phyloP scores from a whole-genome alignment of 2,797 vertebrate species.

The Phaenicophaeus curvirostris region DNA sequence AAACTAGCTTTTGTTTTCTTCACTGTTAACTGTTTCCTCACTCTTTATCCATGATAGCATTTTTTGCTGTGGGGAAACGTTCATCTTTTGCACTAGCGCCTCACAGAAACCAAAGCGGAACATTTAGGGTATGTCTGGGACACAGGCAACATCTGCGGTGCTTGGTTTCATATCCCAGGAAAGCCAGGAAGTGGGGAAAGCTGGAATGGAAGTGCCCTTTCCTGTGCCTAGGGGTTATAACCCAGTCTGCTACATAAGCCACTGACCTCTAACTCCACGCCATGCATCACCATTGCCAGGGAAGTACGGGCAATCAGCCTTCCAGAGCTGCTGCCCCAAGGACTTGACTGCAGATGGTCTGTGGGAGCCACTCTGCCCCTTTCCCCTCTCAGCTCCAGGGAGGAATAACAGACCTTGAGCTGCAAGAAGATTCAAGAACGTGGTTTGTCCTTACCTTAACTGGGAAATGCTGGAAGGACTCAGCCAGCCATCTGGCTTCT shows the following conservation, averaged over 20 bases:
- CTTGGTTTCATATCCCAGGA: not conserved
- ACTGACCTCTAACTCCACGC: not conserved
- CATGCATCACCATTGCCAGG: fast-evolving
- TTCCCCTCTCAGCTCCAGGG: not conserved
- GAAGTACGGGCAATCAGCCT: not conserved
- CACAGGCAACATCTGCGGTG: fast-evolving
- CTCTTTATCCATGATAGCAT: not conserved
- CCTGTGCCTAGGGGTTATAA: not conserved
- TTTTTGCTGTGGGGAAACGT: not conserved
- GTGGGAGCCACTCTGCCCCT: not conserved
- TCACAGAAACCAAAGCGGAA: not conserved
- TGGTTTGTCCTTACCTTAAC: not conserved
- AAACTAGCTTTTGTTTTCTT: not conserved
- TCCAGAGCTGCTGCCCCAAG: not conserved
- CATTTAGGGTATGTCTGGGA: not conserved
- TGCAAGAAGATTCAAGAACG: not conserved
- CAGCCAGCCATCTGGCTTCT: not conserved
- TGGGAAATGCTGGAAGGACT: not conserved
- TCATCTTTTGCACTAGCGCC: not conserved
- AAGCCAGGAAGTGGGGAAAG: not conserved
- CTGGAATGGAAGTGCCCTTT: not conserved
- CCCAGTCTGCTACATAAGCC: not conserved
- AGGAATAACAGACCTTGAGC: fast-evolving
- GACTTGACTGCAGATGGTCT: constrained; percentile 1
- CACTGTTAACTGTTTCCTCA: not conserved